A percentile compares a stretch with the other conserved stretches of the same genome.
phyloP scores from a whole-genome alignment of 2,797 vertebrate genomes.

The Xerus rutilus region DNA sequence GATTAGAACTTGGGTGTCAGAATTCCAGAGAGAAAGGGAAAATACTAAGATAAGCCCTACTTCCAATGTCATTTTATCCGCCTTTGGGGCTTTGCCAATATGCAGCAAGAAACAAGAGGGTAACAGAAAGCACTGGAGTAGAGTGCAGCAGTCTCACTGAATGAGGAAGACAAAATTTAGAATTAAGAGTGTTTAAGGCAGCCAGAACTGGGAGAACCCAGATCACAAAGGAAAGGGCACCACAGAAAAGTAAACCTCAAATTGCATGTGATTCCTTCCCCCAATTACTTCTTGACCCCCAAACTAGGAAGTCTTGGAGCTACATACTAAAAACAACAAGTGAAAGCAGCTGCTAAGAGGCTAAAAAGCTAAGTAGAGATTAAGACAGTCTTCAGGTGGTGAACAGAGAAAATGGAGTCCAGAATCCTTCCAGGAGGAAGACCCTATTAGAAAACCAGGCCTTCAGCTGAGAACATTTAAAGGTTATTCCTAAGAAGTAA shows the following conservation, averaged over 20 bases:
- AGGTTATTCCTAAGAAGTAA: background rate
- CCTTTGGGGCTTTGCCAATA: background rate
- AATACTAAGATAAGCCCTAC: background rate
- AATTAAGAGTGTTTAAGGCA: background rate
- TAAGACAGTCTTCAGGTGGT: background rate
- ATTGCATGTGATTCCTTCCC: background rate
- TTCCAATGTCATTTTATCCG: background rate
- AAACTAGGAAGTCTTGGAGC: background rate
- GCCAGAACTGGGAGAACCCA: background rate
- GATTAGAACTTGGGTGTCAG: background rate
- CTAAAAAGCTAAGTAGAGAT: constrained; percentile 6
- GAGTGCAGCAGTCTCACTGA: background rate
- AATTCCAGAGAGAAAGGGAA: background rate
- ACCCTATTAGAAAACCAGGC: background rate
- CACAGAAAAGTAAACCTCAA: background rate
- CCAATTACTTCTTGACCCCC: background rate
- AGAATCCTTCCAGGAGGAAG: background rate
- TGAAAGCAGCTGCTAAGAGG: background rate
- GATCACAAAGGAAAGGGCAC: background rate
- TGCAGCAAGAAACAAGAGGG: background rate
- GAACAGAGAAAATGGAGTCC: background rate
- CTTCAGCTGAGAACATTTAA: background rate
- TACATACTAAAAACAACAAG: background rate
- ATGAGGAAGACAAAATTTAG: background rate
- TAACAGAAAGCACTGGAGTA: background rate